phyloP scores from a whole-genome alignment of 2,797 vertebrate species.

The Enteromius anoplus region DNA sequence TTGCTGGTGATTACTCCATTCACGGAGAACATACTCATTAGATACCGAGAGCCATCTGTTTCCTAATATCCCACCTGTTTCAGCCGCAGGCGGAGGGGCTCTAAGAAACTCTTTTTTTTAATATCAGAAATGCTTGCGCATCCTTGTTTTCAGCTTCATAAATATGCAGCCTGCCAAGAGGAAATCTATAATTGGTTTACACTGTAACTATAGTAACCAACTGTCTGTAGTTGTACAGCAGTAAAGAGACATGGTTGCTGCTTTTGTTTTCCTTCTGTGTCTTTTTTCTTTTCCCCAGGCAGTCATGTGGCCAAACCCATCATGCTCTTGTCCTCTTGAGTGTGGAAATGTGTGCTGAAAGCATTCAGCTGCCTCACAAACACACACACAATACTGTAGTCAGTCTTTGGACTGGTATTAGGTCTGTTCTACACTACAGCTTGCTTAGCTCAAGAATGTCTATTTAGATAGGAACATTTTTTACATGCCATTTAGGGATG shows the following conservation, averaged over 20 bases:
- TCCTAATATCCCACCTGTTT: conserved; percentile 37
- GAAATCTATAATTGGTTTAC: conserved; percentile 54
- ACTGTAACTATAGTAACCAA: conserved; percentile 60
- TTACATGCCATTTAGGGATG: background rate
- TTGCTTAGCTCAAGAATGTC: background rate
- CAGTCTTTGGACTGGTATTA: background rate
- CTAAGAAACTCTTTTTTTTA: conserved; percentile 7
- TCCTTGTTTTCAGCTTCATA: conserved; percentile 1
- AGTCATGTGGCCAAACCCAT: conserved; percentile 18
- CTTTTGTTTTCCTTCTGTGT: conserved; percentile 31
- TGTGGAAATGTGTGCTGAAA: conserved; percentile 13
- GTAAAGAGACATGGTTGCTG: conserved; percentile 39
- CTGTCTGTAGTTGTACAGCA: conserved; percentile 49
- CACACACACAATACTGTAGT: background rate
- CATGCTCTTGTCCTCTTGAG: conserved; percentile 8
- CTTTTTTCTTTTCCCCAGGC: conserved; percentile 4
- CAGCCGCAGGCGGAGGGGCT: background rate
- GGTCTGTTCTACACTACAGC: background rate
- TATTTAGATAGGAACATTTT: background rate
- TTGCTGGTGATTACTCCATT: conserved; percentile 30
- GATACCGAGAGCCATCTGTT: conserved; percentile 30
- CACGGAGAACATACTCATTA: conserved; percentile 26
- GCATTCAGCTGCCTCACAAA: conserved; percentile 1
- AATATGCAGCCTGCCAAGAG: conserved; percentile 29
- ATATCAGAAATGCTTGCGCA: conserved; percentile 30